phyloP scores from a whole-genome alignment of 2,797 vertebrate genomes.

The Babyrousa celebensis region DNA sequence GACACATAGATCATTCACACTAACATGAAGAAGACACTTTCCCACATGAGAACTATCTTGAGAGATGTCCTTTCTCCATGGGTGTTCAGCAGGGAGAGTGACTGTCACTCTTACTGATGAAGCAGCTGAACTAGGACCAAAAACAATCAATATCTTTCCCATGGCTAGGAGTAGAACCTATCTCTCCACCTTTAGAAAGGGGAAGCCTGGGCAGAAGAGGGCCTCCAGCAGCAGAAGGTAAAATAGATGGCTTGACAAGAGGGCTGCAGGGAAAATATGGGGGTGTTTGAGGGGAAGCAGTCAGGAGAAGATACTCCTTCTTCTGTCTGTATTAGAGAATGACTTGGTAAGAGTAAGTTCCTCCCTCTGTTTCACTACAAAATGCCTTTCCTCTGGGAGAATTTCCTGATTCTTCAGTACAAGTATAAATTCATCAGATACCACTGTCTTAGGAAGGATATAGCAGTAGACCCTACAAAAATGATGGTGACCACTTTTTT shows the following conservation, averaged over 20 bases:
- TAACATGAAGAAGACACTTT: background rate
- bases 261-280: no score
- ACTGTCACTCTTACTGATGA: no score
- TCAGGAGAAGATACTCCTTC: background rate
- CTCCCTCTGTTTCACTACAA: background rate
- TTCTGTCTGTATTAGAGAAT: background rate
- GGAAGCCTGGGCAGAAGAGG: no score
- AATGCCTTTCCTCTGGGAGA: background rate
- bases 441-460: background rate
- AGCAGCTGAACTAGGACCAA: no score
- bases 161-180: no score
- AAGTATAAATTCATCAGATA: background rate
- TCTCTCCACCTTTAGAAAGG: no score
- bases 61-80: no score
- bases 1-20: background rate
- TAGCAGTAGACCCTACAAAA: background rate
- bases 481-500: background rate
- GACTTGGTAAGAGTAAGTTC: background rate
- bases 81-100: no score
- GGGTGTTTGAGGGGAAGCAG: no score
- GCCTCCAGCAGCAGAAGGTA: no score
- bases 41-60: background rate
- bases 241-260: no score
- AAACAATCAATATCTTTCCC: no score
- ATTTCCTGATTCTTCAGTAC: background rate